These are phyloP conservation scores for Tamias sibiricus DNA, from an alignment of 2,113 vertebrate species.

Conservation along the genomic window DNA sequence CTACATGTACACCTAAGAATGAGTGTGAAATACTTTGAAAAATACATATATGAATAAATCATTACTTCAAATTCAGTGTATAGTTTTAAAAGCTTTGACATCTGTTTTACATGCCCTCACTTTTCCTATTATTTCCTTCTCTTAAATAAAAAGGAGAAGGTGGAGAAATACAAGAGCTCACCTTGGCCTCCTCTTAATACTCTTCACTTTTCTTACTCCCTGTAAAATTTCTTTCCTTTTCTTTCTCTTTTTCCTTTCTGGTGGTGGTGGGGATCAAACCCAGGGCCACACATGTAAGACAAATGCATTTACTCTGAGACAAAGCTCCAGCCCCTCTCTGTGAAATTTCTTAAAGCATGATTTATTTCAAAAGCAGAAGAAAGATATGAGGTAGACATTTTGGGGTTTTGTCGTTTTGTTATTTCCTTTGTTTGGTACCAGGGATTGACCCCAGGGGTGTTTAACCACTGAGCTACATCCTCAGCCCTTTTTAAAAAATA, in stretches of 20 bases:
- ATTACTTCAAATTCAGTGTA: not conserved
- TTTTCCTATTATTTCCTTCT: constrained; percentile 20
- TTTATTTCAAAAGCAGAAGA: constrained; percentile 32
- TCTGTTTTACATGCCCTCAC: not conserved
- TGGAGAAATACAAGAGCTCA: not conserved
- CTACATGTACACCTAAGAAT: not conserved
- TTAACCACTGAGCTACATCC: no score
- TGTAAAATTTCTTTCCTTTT: not conserved
- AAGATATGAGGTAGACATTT: not conserved
- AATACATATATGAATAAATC: not conserved
- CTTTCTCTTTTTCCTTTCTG: no score
- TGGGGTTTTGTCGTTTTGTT: no score
- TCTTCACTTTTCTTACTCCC: not conserved
- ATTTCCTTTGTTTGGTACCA: not conserved
- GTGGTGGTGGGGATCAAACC: not conserved
- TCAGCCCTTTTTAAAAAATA: no score
- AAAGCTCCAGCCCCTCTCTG: not conserved
- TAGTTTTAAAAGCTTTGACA: not conserved
- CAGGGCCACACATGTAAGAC: no score
- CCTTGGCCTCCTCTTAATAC: not conserved
- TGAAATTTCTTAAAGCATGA: constrained; percentile 23
- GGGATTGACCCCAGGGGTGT: no score
- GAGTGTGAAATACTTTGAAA: not conserved
- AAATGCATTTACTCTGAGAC: not conserved
- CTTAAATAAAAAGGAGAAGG: not conserved